These are phyloP conservation scores for Caenorhabditis imperialis DNA, from an alignment of 2,888 invertebrate species.

Conservation along the genomic window DNA sequence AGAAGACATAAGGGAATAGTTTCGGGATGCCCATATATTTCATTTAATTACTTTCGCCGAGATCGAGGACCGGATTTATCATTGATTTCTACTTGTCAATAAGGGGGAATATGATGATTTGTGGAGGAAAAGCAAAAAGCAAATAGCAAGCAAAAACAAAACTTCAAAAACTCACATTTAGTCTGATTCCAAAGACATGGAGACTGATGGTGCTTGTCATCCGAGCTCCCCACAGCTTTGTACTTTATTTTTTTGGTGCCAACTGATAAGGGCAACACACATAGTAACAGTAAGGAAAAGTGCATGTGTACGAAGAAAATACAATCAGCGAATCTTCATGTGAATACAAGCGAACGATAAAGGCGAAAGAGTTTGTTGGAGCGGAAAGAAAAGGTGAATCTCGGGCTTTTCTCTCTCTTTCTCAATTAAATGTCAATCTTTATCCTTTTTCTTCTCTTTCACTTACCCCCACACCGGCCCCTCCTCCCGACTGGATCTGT, in stretches of 20 bases:
- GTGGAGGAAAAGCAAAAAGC: neutral
- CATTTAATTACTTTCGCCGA: neutral
- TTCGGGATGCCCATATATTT: neutral
- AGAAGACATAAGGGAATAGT: no score
- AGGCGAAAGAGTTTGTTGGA: constrained; percentile 34
- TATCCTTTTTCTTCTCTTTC: constrained; percentile 34
- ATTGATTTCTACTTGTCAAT: neutral
- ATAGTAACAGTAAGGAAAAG: constrained; percentile 20
- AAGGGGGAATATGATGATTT: no score
- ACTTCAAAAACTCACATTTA: constrained; percentile 11
- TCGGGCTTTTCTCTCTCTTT: constrained; percentile 39
- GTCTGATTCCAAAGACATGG: constrained; percentile 50
- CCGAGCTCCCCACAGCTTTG: constrained; percentile 20
- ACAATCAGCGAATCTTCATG: constrained; percentile 21
- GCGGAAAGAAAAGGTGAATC: constrained; percentile 43
- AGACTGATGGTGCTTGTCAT: constrained; percentile 14
- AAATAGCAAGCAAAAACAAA: neutral
- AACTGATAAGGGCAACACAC: constrained; percentile 5
- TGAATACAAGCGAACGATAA: neutral
- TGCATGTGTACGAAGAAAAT: constrained; percentile 31
- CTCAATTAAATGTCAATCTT: constrained; percentile 22
- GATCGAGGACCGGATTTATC: neutral
- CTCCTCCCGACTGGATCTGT: constrained; percentile 41
- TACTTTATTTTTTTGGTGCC: constrained; percentile 16
- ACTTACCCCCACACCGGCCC: constrained; percentile 15